Evolutionary conservation across 2,113 vertebrate genomes (phyloP), one percentile per base, ranked within the genome.

Genomic region (Ochotona curzoniae): DNA sequence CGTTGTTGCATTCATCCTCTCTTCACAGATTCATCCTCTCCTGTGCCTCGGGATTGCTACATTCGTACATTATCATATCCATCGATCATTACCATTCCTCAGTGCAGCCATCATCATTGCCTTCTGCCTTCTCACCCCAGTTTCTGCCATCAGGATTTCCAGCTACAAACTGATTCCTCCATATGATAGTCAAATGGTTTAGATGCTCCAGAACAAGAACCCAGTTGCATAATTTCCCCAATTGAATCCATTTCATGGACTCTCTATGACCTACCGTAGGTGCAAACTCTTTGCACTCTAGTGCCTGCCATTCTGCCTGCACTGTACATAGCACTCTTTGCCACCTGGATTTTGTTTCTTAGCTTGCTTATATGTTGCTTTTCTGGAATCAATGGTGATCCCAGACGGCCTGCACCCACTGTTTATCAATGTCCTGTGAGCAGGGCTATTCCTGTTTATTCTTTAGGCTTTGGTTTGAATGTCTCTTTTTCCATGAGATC

Each of bases 271-370:
- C 76, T 86, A 5, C 18, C 49, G 38, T 47, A 89, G 84, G 26
- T 26, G 23, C 18, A 60, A 20, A 86, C 4, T 57, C 7, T 38
- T 61, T 69, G 9, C 4, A 2, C 28, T 14, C 0, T 28, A 25
- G 12, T 35, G 0, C 20, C 35, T 14, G 1, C 6, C 28, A 0
- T 28, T 25, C 15, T 35, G 0, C 20, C 35, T 14, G 1, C 6
- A 32, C 74, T 7, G 73, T 57, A 1, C n/a, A 10, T n/a, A 5
- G 2, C 1, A 12, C 1, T 47, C 74, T 84, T 23, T 51, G 28
- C 75, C 51, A 32, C 18, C 25, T 63, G 7, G 35, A 61, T 14
- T 5, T 28, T 70, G 15, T 11, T 93, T 67, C 69, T 47, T 87
- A 61, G 57, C 18, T 69, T 47, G 23, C 10, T 7, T 44, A 17